Evolutionary conservation across 2,113 vertebrate species (phyloP).

Genomic region (Argyrosomus japonicus): DNA sequence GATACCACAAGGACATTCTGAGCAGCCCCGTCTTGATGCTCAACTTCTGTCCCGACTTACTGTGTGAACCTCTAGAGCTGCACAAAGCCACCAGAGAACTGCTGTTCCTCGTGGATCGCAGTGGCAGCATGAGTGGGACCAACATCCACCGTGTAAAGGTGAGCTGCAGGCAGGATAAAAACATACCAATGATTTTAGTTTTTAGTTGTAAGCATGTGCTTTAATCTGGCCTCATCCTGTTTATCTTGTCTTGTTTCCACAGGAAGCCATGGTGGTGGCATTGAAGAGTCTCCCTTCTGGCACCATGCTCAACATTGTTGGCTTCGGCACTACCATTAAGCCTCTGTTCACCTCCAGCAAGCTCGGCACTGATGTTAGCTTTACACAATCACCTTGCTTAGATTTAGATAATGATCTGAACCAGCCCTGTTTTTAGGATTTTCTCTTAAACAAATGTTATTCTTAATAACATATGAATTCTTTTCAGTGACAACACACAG

Average conservation of each 20-base stretch:
- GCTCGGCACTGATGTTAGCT: conserved; percentile 89
- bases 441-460: neutral
- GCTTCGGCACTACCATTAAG: conserved; percentile 85
- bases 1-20: conserved; percentile 96
- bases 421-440: neutral
- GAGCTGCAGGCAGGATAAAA: conserved; percentile 13
- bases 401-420: neutral
- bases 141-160: conserved; percentile 87
- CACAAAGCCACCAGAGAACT: conserved; percentile 90
- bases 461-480: neutral
- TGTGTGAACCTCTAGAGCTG: conserved; percentile 82
- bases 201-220: neutral
- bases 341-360: conserved; percentile 91
- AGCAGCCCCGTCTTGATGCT: conserved; percentile 94
- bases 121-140: conserved; percentile 77
- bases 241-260: conserved; percentile 30
- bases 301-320: conserved; percentile 89
- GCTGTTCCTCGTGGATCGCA: conserved; percentile 90
- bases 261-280: conserved; percentile 93
- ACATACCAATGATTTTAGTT: neutral
- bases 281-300: conserved; percentile 92
- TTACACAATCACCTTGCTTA: neutral
- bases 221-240: conserved; percentile 4
- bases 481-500: neutral
- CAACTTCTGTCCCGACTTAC: conserved; percentile 92